These are phyloP conservation scores for Chydorus sphaericus DNA, from an alignment of 2,888 invertebrate genomes.

Conservation along the genomic window DNA sequence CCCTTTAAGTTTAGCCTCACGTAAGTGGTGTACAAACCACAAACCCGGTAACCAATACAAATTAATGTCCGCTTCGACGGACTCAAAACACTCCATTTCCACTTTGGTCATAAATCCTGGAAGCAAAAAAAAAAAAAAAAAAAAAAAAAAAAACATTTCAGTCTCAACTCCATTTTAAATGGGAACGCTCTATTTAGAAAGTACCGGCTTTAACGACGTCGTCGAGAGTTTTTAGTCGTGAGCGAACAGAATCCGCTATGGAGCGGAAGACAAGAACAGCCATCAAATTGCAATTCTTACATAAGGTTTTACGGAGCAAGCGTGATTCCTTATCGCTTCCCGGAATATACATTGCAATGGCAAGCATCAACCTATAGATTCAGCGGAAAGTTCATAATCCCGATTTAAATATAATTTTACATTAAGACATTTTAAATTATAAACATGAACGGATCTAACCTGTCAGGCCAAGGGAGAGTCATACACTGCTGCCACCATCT, in stretches of 20 bases:
- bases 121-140: not conserved
- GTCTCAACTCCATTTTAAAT: not conserved
- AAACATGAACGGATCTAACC: not conserved
- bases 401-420: not conserved
- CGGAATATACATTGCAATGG: conserved; percentile 38
- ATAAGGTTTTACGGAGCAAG: conserved; percentile 41
- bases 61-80: conserved; percentile 42
- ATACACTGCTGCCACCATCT: conserved; percentile 16
- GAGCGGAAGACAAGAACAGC: conserved; percentile 42
- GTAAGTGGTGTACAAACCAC: conserved; percentile 43
- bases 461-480: conserved; percentile 14
- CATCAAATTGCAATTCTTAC: conserved; percentile 43
- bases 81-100: conserved; percentile 40
- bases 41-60: conserved; percentile 50
- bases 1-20: conserved; percentile 37
- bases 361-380: conserved; percentile 38
- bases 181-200: not conserved
- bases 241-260: conserved; percentile 45
- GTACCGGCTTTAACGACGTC: conserved; percentile 41
- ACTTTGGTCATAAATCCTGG: conserved; percentile 42
- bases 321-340: conserved; percentile 43
- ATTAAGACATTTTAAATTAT: not conserved
- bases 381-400: not conserved
- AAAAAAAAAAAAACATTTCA: not conserved
- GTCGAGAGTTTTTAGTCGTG: conserved; percentile 40